Evolutionary conservation across 2,113 vertebrate genomes (phyloP).

Genomic region (Edolisoma coerulescens): DNA sequence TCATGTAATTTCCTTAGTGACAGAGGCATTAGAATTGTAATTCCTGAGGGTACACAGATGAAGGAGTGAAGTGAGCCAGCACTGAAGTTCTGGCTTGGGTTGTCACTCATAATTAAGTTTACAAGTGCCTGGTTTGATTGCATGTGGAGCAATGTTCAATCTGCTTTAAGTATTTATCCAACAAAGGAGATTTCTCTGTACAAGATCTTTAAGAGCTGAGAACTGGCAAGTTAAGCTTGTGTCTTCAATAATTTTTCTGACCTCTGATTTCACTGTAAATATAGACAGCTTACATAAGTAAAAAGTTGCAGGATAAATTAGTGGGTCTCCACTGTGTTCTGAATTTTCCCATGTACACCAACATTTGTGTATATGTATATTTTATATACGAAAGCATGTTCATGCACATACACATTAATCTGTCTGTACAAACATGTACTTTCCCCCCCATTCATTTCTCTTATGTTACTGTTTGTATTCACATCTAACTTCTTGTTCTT

Average conservation of each 20-base stretch:
- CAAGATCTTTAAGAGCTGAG: neutral
- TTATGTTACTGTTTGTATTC: neutral
- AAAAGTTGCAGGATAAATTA: neutral
- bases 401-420: neutral
- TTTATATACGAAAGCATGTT: neutral
- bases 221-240: neutral
- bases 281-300: neutral
- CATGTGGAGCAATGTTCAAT: neutral
- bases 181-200: neutral
- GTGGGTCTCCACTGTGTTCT: neutral
- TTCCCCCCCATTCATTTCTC: neutral
- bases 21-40: constrained; percentile 33
- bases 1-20: constrained; percentile 12
- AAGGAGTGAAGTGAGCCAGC: constrained; percentile 31
- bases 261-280: neutral
- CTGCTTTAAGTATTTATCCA: constrained; percentile 16
- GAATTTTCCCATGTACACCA: neutral
- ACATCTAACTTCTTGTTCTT: neutral
- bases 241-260: neutral
- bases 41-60: constrained; percentile 4
- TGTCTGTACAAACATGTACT: neutral
- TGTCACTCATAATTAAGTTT: constrained; percentile 52
- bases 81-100: neutral
- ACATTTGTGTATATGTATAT: neutral
- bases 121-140: constrained; percentile 30